Percentiles rank a stretch among this genome's conserved stretches.
phyloP scores from a whole-genome alignment of 2,888 invertebrate genomes.

The Stenurella melanura region DNA sequence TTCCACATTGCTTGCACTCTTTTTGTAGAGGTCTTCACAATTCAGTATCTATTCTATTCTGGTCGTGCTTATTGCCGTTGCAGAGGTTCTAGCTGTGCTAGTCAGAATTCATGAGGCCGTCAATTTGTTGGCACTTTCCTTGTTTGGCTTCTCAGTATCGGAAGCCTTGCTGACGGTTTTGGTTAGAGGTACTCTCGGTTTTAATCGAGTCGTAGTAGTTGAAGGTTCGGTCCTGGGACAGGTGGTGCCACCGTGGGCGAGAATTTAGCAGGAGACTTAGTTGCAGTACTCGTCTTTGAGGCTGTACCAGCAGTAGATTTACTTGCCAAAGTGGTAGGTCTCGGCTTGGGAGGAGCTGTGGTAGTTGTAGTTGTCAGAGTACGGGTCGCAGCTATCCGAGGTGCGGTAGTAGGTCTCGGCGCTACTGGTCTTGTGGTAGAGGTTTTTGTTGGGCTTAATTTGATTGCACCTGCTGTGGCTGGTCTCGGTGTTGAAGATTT shows the following conservation, averaged over 20 bases:
- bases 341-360: conserved; percentile 58
- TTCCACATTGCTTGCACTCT: too few species aligned
- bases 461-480: conserved; percentile 18
- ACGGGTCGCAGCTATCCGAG: conserved; percentile 62
- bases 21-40: too few species aligned
- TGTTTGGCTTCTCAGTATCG: conserved; percentile 77
- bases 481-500: conserved; percentile 46
- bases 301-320: conserved; percentile 41
- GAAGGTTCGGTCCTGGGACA: conserved; percentile 24
- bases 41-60: too few species aligned
- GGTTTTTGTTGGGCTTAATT: conserved; percentile 40
- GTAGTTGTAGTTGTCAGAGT: conserved; percentile 57
- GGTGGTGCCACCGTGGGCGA: conserved; percentile 4
- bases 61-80: conserved; percentile 59
- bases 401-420: conserved; percentile 52
- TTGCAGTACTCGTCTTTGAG: conserved; percentile 36
- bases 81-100: conserved; percentile 56
- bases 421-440: conserved; percentile 55
- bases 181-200: conserved; percentile 31
- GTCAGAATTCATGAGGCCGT: conserved; percentile 66
- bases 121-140: conserved; percentile 83
- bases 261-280: conserved; percentile 24
- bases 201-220: conserved; percentile 8
- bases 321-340: conserved; percentile 53
- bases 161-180: conserved; percentile 52